These are phyloP conservation scores for Heliconius sara DNA, from an alignment of 2,888 invertebrate species.

Conservation along the genomic window DNA sequence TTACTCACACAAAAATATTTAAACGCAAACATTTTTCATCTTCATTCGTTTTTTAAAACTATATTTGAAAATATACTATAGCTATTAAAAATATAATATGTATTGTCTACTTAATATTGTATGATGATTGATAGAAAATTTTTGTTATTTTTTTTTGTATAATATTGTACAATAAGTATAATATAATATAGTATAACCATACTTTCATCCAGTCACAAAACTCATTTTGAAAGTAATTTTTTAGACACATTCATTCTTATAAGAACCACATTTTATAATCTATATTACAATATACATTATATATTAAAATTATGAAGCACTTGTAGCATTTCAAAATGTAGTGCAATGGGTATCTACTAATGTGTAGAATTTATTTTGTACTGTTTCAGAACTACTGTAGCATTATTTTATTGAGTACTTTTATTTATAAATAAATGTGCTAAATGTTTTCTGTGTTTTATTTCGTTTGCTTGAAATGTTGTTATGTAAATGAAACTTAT, in stretches of 20 bases:
- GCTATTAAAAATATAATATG: too few species aligned
- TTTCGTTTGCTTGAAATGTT: background rate
- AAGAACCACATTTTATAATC: slow-evolving; percentile 3
- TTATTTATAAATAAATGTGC: slow-evolving; percentile 49
- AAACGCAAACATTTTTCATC: too few species aligned
- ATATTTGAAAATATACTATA: background rate
- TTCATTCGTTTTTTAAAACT: background rate
- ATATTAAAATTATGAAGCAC: slow-evolving; percentile 21
- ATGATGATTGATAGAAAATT: background rate
- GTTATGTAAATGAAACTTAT: background rate
- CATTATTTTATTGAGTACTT: slow-evolving; percentile 40
- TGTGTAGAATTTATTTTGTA: slow-evolving; percentile 43
- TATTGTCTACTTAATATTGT: background rate
- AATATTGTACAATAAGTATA: too few species aligned
- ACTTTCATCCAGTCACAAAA: background rate
- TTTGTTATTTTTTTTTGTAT: too few species aligned
- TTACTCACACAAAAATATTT: background rate
- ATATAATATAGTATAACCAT: too few species aligned
- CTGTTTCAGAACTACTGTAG: slow-evolving; percentile 37
- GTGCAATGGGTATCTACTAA: slow-evolving; percentile 30
- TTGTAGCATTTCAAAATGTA: slow-evolving; percentile 38
- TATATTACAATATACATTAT: slow-evolving; percentile 10
- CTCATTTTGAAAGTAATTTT: background rate
- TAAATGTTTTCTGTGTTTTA: slow-evolving; percentile 35
- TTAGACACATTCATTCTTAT: background rate